phyloP scores from a whole-genome alignment of 2,888 invertebrate species.

The Drosophila helvetica region DNA sequence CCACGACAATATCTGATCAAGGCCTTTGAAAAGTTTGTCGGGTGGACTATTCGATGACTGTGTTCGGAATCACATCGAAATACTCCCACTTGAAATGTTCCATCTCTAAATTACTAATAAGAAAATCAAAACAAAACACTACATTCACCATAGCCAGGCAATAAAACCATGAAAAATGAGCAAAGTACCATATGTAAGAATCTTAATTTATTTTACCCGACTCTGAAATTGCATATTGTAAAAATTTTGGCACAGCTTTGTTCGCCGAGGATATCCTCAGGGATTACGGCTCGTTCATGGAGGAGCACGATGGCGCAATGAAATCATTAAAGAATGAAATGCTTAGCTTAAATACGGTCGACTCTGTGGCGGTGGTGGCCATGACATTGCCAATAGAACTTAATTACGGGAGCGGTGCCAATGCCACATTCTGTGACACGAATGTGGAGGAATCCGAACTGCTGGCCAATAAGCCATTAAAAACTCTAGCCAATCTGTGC shows the following conservation, averaged over 20 bases:
- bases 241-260: slow-evolving; percentile 37
- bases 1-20: background rate
- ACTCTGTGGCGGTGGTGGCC: slow-evolving; percentile 30
- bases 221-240: background rate
- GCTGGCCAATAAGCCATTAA: slow-evolving; percentile 90
- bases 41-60: background rate
- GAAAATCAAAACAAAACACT: slow-evolving; percentile 19
- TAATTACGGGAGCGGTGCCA: slow-evolving; percentile 42
- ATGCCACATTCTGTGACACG: slow-evolving; percentile 2
- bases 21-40: background rate
- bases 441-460: slow-evolving; percentile 88
- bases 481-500: slow-evolving; percentile 91
- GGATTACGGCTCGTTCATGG: slow-evolving; percentile 79
- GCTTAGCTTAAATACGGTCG: slow-evolving; percentile 9
- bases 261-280: slow-evolving; percentile 81
- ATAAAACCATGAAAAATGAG: slow-evolving; percentile 22
- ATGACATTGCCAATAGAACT: slow-evolving; percentile 67
- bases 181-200: slow-evolving; percentile 30
- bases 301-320: slow-evolving; percentile 75
- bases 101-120: slow-evolving; percentile 14
- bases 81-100: background rate
- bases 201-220: background rate
- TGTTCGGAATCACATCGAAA: background rate
- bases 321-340: slow-evolving; percentile 54
- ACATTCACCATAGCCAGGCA: background rate